Percentiles rank a stretch among this genome's conserved stretches.
Evolutionary conservation across 2,888 invertebrate species (phyloP).

Genomic region (Pinctada fucata): DNA sequence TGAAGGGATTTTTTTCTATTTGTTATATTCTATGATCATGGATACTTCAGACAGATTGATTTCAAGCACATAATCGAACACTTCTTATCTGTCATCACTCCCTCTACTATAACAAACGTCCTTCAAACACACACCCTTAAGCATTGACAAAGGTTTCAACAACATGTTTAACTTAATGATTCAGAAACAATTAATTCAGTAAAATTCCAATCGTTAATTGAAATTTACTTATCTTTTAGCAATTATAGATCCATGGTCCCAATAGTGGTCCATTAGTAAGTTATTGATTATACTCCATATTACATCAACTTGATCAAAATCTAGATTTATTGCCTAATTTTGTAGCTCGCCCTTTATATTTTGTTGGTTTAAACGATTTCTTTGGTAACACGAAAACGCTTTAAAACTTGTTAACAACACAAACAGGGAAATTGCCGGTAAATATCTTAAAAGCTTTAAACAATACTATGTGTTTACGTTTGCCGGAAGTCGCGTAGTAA

Average conservation of each 20-base stretch:
- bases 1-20: too few relatives aligned
- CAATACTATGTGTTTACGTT: slow-evolving; percentile 5
- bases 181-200: too few relatives aligned
- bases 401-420: slow-evolving; percentile 3
- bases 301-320: background rate
- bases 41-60: too few relatives aligned
- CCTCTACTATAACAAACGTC: too few relatives aligned
- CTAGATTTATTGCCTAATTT: background rate
- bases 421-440: background rate
- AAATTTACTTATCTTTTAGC: background rate
- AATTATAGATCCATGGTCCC: background rate
- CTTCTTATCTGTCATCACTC: too few relatives aligned
- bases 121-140: too few relatives aligned
- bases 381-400: background rate
- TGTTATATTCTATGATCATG: too few relatives aligned
- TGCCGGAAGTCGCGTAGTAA: slow-evolving; percentile 22
- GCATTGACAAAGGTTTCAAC: too few relatives aligned
- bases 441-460: slow-evolving; percentile 5
- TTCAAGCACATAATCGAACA: too few relatives aligned
- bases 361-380: too few relatives aligned
- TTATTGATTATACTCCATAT: background rate
- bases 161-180: too few relatives aligned
- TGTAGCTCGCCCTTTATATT: too few relatives aligned
- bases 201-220: background rate
- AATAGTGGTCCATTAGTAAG: background rate